These are phyloP conservation scores for Brachyhypopomus gauderio DNA, from an alignment of 2,113 vertebrate genomes.

Conservation along the genomic window DNA sequence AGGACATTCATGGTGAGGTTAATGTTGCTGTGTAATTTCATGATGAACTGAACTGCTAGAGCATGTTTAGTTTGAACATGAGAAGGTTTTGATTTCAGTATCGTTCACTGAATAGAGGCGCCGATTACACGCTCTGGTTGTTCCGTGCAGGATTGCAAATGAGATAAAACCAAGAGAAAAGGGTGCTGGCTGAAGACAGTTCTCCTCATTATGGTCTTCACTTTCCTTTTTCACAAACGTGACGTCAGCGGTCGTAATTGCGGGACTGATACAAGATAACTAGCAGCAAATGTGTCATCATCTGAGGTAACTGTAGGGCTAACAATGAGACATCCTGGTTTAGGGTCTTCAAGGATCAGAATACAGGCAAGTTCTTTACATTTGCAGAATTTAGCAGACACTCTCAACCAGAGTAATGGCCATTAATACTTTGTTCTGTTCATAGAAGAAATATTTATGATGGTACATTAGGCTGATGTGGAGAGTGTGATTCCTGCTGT, in stretches of 20 bases:
- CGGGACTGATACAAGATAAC: background rate
- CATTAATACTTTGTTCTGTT: background rate
- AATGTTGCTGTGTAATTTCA: constrained; percentile 1
- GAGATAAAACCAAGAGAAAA: background rate
- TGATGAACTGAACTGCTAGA: background rate
- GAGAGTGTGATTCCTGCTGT: background rate
- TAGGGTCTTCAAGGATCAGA: background rate
- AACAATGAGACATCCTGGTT: background rate
- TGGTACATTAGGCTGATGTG: too few relatives aligned
- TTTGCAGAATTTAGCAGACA: background rate
- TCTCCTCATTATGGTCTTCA: background rate
- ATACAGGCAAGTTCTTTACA: background rate
- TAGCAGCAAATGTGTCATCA: background rate
- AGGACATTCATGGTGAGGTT: background rate
- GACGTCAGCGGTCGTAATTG: background rate
- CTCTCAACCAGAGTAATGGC: background rate
- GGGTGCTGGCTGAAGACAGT: background rate
- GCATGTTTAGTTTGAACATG: background rate
- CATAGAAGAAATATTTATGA: too few relatives aligned
- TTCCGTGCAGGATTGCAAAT: background rate
- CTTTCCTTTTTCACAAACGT: background rate
- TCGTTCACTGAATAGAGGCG: background rate
- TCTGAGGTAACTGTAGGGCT: background rate
- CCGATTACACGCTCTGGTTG: background rate
- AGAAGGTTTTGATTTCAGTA: background rate